phyloP scores from a whole-genome alignment of 2,888 invertebrate species.

The Archaeoteleia sp. region DNA sequence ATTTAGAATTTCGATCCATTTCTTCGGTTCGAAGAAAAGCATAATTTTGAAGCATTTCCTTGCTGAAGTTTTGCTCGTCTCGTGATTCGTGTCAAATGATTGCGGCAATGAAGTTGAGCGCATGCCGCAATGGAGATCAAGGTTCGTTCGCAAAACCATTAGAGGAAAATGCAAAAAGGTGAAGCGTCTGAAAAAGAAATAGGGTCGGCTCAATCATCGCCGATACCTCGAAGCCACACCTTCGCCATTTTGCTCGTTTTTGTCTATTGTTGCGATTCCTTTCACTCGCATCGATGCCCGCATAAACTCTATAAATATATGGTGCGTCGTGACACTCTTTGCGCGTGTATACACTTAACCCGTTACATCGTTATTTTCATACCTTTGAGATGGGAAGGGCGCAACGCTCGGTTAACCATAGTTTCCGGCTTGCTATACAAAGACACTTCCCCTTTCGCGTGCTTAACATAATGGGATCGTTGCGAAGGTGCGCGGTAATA shows the following conservation, averaged over 20 bases:
- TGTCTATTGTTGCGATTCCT: constrained; percentile 44
- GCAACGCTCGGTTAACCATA: constrained; percentile 63
- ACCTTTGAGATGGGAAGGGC: constrained; percentile 62
- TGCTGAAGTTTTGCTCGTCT: no score
- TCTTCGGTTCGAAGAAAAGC: no score
- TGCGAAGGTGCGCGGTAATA: not conserved
- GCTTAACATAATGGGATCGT: constrained; percentile 25
- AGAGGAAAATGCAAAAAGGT: constrained; percentile 12
- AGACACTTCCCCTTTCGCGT: constrained; percentile 48
- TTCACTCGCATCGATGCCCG: constrained; percentile 29
- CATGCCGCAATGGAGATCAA: no score
- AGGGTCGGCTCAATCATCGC: constrained; percentile 20
- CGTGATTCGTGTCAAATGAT: no score
- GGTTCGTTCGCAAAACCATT: constrained; percentile 20
- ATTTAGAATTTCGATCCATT: no score
- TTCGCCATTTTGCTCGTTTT: constrained; percentile 41
- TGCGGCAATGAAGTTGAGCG: no score
- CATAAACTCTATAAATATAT: constrained; percentile 35
- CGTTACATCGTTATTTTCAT: constrained; percentile 60
- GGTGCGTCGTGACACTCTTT: constrained; percentile 25
- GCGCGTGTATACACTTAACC: constrained; percentile 36
- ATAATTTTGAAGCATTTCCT: no score
- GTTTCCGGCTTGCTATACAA: constrained; percentile 60
- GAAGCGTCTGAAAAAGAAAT: constrained; percentile 15
- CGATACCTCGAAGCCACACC: constrained; percentile 43